Conservation (phyloP, 1,140 invertebrate genomes). For the Drosophila bipectinata region DNA sequence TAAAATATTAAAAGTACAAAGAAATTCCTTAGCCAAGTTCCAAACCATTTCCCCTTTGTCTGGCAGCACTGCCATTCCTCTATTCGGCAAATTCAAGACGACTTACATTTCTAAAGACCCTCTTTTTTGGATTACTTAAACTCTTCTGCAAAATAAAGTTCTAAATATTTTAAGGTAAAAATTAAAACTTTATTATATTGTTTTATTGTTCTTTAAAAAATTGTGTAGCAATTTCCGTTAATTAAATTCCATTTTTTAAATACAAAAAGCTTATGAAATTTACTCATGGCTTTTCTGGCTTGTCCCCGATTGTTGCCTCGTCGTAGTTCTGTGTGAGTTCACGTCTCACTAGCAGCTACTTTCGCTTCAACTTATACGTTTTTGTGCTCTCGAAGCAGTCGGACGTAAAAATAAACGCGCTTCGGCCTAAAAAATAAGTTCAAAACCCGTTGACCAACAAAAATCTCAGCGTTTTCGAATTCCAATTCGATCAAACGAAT, state of each 20-base stretch:
- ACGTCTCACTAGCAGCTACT: slow-evolving; percentile 46
- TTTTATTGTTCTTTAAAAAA: too few species aligned
- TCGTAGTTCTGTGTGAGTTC: slow-evolving; percentile 45
- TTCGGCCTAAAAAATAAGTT: slow-evolving; percentile 19
- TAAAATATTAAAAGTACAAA: background rate
- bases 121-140: too few species aligned
- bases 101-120: too few species aligned
- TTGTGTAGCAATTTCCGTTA: too few species aligned
- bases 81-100: too few species aligned
- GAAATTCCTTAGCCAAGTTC: background rate
- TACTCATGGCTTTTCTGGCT: background rate
- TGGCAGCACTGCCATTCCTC: slow-evolving; percentile 7
- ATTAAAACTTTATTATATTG: too few species aligned
- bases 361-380: slow-evolving; percentile 61
- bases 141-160: too few species aligned
- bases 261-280: slow-evolving; percentile 1
- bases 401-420: slow-evolving; percentile 77
- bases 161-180: too few species aligned
- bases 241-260: background rate
- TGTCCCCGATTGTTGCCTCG: slow-evolving; percentile 21
- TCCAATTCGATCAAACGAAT: slow-evolving; percentile 29
- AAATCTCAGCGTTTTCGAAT: slow-evolving; percentile 36
- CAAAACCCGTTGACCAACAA: slow-evolving; percentile 42
- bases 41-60: slow-evolving; percentile 12
- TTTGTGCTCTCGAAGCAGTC: slow-evolving; percentile 67